These are phyloP conservation scores for Odontamblyopus lacepedii DNA, from an alignment of 2,797 vertebrate genomes.

Conservation along the genomic window DNA sequence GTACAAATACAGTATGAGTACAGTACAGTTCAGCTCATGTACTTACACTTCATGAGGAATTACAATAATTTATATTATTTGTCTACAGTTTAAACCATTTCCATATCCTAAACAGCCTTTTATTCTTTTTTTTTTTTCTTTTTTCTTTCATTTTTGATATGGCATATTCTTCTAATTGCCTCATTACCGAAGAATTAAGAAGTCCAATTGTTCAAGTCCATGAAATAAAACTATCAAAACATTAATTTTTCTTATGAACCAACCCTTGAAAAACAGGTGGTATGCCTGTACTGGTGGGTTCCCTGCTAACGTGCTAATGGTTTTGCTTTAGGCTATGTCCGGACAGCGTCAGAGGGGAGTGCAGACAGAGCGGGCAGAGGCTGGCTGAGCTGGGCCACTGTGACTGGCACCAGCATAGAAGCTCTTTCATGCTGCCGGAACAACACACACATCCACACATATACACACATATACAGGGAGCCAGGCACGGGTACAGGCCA, in stretches of 20 bases:
- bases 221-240: not conserved
- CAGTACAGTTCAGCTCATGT: not conserved
- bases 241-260: not conserved
- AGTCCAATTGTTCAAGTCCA: not conserved
- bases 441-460: slow-evolving; percentile 32
- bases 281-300: slow-evolving; percentile 54
- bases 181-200: not conserved
- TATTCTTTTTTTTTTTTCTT: not conserved
- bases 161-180: not conserved
- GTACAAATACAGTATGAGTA: slow-evolving; percentile 38
- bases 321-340: slow-evolving; percentile 64
- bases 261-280: not conserved
- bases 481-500: slow-evolving; percentile 65
- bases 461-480: slow-evolving; percentile 57
- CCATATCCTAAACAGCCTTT: not conserved
- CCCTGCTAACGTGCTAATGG: slow-evolving; percentile 79
- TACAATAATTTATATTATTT: not conserved
- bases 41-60: not conserved
- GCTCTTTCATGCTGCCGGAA: slow-evolving; percentile 70
- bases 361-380: slow-evolving; percentile 71
- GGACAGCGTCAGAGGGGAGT: slow-evolving; percentile 74
- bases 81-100: not conserved
- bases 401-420: slow-evolving; percentile 75
- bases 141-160: not conserved
- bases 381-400: slow-evolving; percentile 71